A percentile compares a stretch with the other conserved stretches of the same genome.
phyloP scores from a whole-genome alignment of 2,888 invertebrate genomes.

The Hirtodrosophila trivittata region DNA sequence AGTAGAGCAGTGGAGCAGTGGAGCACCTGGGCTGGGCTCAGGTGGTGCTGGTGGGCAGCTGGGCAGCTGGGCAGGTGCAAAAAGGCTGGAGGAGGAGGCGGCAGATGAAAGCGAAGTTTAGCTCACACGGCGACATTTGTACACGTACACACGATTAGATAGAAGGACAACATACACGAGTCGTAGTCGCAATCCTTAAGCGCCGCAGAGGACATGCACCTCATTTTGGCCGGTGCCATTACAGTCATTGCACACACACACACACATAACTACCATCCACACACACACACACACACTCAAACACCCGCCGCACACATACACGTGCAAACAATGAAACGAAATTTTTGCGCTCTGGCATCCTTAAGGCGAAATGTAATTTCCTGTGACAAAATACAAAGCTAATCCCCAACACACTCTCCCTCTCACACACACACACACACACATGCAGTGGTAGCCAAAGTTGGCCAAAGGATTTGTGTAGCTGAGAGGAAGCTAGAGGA shows the following conservation, averaged over 20 bases:
- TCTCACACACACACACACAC: conserved; percentile 35
- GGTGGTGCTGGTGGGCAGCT: conserved; percentile 13
- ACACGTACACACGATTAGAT: conserved; percentile 76
- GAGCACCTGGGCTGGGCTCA: too few relatives aligned
- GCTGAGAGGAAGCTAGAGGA: not conserved
- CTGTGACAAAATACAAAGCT: conserved; percentile 81
- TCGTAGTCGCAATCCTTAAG: conserved; percentile 47
- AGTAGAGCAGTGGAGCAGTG: conserved; percentile 7
- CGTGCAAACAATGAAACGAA: conserved; percentile 71
- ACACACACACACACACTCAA: conserved; percentile 13
- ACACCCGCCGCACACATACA: conserved; percentile 8
- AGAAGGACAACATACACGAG: conserved; percentile 41
- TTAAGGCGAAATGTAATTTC: conserved; percentile 80
- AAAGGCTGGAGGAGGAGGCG: not conserved
- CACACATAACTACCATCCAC: conserved; percentile 2
- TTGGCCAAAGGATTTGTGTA: conserved; percentile 69
- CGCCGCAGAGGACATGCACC: conserved; percentile 58
- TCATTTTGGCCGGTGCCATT: conserved; percentile 44
- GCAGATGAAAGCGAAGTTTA: conserved; percentile 40
- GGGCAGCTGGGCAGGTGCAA: conserved; percentile 14
- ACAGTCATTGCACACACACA: conserved; percentile 35
- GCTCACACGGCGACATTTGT: conserved; percentile 52
- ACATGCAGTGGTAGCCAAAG: conserved; percentile 48
- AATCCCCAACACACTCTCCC: conserved; percentile 68
- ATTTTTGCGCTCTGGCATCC: conserved; percentile 71